Evolutionary conservation across 2,797 vertebrate species (phyloP).

Genomic region (Scleropages formosus): DNA sequence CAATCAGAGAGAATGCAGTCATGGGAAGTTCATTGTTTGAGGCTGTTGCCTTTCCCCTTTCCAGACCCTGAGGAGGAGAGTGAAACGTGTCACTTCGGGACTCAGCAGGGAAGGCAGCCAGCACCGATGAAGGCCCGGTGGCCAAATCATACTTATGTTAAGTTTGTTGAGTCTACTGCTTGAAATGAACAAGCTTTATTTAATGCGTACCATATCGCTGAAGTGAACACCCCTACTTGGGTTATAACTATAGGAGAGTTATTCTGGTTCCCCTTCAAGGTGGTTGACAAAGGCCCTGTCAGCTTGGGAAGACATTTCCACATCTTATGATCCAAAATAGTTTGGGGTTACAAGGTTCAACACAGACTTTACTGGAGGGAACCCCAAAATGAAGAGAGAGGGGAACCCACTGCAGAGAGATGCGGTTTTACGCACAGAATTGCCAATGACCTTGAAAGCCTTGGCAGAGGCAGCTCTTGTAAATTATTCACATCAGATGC

Average conservation of each 20-base stretch:
- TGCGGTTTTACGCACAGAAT: constrained; percentile 22
- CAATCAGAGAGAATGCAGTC: not conserved
- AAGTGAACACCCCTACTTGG: too few species aligned
- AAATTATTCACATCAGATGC: constrained; percentile 74
- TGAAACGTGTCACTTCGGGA: not conserved
- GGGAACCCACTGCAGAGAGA: constrained; percentile 3
- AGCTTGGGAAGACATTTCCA: constrained; percentile 8
- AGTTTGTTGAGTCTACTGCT: not conserved
- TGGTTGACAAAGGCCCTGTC: not conserved
- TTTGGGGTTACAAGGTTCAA: not conserved
- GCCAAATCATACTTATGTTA: not conserved
- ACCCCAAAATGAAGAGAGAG: constrained; percentile 4
- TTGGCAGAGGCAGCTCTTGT: constrained; percentile 51
- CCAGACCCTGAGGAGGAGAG: not conserved
- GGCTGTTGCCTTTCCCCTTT: not conserved
- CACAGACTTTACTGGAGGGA: not conserved
- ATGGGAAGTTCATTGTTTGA: constrained; percentile 15
- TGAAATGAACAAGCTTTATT: not conserved
- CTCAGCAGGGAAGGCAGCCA: not conserved
- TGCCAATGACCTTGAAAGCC: constrained; percentile 60
- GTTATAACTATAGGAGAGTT: too few species aligned
- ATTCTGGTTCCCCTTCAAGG: too few species aligned
- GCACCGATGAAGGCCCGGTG: not conserved
- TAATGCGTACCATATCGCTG: too few species aligned
- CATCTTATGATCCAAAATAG: too few species aligned